A percentile compares a stretch with the other conserved stretches of the same genome.
Conservation (phyloP, 1,140 invertebrate species). For the Zaprionus camerounensis region DNA sequence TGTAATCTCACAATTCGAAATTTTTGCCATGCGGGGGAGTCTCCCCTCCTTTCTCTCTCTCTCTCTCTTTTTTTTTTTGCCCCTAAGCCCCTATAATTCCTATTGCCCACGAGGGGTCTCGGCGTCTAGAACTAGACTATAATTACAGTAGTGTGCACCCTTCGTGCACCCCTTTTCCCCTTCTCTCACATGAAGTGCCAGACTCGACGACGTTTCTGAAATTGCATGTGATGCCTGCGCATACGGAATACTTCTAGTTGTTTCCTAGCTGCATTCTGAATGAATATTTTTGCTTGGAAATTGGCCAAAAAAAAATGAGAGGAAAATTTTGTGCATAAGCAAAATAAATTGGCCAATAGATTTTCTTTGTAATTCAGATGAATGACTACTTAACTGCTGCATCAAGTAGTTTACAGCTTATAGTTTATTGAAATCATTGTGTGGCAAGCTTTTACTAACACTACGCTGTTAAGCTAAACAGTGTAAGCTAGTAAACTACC, state of each 20-base stretch:
- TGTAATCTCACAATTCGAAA: conserved; percentile 49
- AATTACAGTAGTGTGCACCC: background rate
- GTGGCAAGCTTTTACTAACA: conserved; percentile 6
- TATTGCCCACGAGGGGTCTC: background rate
- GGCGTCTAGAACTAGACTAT: conserved; percentile 1
- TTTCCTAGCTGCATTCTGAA: conserved; percentile 1
- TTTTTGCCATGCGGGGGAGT: conserved; percentile 28
- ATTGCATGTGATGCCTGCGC: conserved; percentile 27
- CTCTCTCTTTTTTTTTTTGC: background rate
- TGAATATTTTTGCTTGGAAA: background rate
- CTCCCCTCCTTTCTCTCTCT: background rate
- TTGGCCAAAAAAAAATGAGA: background rate
- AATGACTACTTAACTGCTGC: background rate
- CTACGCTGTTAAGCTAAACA: background rate
- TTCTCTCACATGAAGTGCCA: conserved; percentile 38
- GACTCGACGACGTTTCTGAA: conserved; percentile 61
- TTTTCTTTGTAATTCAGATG: background rate
- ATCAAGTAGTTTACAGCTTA: background rate
- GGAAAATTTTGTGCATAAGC: background rate
- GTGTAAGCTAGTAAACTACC: too few species aligned
- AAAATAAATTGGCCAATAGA: conserved; percentile 8
- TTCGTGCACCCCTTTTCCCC: background rate
- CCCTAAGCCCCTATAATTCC: background rate
- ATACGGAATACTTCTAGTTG: conserved; percentile 1
- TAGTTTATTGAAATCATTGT: background rate